phyloP scores from a whole-genome alignment of 2,888 invertebrate genomes.

The Eupsilia transversa region DNA sequence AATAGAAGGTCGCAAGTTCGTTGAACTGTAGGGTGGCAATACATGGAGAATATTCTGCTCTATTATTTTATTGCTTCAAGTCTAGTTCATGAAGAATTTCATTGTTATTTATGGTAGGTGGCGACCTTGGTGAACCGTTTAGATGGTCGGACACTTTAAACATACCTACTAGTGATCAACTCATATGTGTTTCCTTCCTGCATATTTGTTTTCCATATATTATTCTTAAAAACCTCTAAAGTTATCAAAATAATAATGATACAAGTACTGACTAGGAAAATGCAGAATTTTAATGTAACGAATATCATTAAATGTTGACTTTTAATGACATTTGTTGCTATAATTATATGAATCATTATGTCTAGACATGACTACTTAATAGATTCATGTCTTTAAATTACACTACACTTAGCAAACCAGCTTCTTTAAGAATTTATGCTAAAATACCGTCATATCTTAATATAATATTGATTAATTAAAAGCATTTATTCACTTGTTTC shows the following conservation, averaged over 20 bases:
- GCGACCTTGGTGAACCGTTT: slow-evolving; percentile 8
- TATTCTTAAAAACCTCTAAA: neutral
- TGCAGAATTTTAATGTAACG: neutral
- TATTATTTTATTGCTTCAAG: slow-evolving; percentile 26
- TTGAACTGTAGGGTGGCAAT: slow-evolving; percentile 37
- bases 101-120: slow-evolving; percentile 44
- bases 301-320: neutral
- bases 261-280: neutral
- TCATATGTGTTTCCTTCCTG: no score
- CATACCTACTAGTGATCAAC: neutral
- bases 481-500: slow-evolving; percentile 29
- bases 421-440: neutral
- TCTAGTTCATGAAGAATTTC: slow-evolving; percentile 26
- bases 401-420: slow-evolving; percentile 1
- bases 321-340: neutral
- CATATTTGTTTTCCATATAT: neutral
- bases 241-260: neutral
- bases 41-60: slow-evolving; percentile 24
- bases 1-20: slow-evolving; percentile 45
- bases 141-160: slow-evolving; percentile 5
- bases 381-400: neutral
- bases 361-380: neutral
- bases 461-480: neutral
- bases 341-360: slow-evolving; percentile 4
- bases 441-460: neutral